These are phyloP conservation scores for Muraenolepis orangiensis DNA, from an alignment of 2,797 vertebrate species.

Conservation along the genomic window DNA sequence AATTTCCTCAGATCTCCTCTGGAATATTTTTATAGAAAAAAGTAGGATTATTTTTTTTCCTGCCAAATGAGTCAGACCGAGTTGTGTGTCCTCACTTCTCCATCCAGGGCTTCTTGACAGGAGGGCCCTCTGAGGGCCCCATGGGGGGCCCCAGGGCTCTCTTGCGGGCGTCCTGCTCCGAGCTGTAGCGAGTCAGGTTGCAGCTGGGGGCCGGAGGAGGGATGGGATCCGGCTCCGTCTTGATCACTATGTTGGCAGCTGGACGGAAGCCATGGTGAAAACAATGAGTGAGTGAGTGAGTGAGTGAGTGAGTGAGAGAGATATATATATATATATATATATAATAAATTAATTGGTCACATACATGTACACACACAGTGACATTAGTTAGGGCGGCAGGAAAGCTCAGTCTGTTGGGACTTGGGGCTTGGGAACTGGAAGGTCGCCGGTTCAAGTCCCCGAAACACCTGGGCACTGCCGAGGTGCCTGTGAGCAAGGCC, in stretches of 20 bases:
- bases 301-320: neutral
- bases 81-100: slow-evolving; percentile 81
- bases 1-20: too few species aligned
- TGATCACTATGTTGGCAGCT: slow-evolving; percentile 96
- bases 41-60: neutral
- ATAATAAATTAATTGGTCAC: too few species aligned
- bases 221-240: slow-evolving; percentile 83
- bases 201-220: slow-evolving; percentile 75
- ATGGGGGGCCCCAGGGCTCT: slow-evolving; percentile 71
- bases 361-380: too few species aligned
- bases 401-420: too few species aligned
- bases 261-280: slow-evolving; percentile 30
- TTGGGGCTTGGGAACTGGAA: too few species aligned
- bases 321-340: neutral
- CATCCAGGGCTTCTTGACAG: slow-evolving; percentile 89
- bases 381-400: too few species aligned
- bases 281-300: neutral
- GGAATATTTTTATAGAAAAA: neutral
- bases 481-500: too few species aligned
- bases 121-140: slow-evolving; percentile 73
- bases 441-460: too few species aligned
- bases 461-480: too few species aligned
- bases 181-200: slow-evolving; percentile 76
- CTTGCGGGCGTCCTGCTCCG: slow-evolving; percentile 88
- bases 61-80: too few species aligned